Evolutionary conservation across 2,888 invertebrate species (phyloP).

Genomic region (Drosophila nigritarsus): DNA sequence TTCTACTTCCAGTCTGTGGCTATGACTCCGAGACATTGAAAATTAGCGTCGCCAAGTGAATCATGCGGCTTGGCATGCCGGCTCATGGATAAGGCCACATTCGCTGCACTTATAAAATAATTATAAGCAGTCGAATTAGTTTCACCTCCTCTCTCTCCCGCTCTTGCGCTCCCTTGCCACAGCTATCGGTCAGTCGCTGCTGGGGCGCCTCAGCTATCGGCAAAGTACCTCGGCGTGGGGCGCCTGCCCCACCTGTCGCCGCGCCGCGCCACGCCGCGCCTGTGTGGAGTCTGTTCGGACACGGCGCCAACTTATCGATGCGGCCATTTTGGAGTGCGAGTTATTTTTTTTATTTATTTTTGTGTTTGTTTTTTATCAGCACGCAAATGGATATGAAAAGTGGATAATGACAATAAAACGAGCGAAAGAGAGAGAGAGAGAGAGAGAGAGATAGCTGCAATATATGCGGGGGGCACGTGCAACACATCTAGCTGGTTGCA

Average conservation of each 20-base stretch:
- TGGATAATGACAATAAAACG: conserved; percentile 43
- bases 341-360: conserved; percentile 4
- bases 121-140: conserved; percentile 67
- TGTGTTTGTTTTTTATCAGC: conserved; percentile 47
- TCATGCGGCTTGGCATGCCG: conserved; percentile 70
- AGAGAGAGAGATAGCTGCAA: conserved; percentile 6
- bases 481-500: background rate
- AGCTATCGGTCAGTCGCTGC: conserved; percentile 14
- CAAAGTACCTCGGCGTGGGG: conserved; percentile 4
- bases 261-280: conserved; percentile 3
- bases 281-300: conserved; percentile 17
- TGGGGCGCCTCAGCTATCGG: conserved; percentile 13
- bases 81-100: conserved; percentile 72
- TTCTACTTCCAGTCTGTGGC: conserved; percentile 10
- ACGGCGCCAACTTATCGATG: conserved; percentile 71
- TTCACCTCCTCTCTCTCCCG: conserved; percentile 4
- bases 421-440: background rate
- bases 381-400: conserved; percentile 45
- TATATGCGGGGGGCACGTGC: conserved; percentile 30
- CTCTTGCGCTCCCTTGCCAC: background rate
- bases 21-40: conserved; percentile 59
- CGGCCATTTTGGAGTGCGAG: conserved; percentile 52
- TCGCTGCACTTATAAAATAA: conserved; percentile 79
- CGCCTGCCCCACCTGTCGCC: conserved; percentile 59
- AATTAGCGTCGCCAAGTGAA: conserved; percentile 78